Conservation (phyloP, 2,888 invertebrate species). For the Asteroscopus sphinx region DNA sequence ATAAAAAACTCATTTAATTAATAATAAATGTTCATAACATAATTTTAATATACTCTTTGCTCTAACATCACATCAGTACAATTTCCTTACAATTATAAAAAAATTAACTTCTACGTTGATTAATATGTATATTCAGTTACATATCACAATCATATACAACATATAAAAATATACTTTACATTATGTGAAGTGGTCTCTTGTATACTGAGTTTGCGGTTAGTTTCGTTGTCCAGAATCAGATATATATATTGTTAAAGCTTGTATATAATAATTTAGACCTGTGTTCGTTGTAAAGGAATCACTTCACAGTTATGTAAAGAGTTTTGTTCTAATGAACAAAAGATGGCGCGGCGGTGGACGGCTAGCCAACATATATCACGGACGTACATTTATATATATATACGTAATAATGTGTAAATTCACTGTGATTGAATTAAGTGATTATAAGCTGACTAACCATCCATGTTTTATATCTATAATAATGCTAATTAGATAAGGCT, state of each 20-base stretch:
- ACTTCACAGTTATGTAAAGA: conserved; percentile 30
- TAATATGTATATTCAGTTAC: conserved; percentile 65
- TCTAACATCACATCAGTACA: conserved; percentile 87
- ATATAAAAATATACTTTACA: conserved; percentile 61
- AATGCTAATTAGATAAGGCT: conserved; percentile 9
- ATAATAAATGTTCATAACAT: conserved; percentile 67
- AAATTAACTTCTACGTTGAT: conserved; percentile 65
- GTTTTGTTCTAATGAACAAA: conserved; percentile 17
- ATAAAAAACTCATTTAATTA: conserved; percentile 65
- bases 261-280: conserved; percentile 14
- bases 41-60: conserved; percentile 80
- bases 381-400: conserved; percentile 1
- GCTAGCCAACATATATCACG: conserved; percentile 15
- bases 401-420: conserved; percentile 2
- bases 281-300: conserved; percentile 25
- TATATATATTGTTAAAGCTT: conserved; percentile 41
- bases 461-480: conserved; percentile 7
- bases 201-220: conserved; percentile 18
- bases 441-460: conserved; percentile 17
- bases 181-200: conserved; percentile 46
- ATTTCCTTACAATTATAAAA: conserved; percentile 73
- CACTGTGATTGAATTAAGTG: neutral
- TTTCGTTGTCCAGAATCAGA: conserved; percentile 36
- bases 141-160: conserved; percentile 72
- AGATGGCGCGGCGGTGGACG: conserved; percentile 31